Percentiles rank a stretch among this genome's conserved stretches.
These are phyloP conservation scores for Tenthredo mesomela DNA, from an alignment of 2,888 invertebrate genomes.

Conservation along the genomic window DNA sequence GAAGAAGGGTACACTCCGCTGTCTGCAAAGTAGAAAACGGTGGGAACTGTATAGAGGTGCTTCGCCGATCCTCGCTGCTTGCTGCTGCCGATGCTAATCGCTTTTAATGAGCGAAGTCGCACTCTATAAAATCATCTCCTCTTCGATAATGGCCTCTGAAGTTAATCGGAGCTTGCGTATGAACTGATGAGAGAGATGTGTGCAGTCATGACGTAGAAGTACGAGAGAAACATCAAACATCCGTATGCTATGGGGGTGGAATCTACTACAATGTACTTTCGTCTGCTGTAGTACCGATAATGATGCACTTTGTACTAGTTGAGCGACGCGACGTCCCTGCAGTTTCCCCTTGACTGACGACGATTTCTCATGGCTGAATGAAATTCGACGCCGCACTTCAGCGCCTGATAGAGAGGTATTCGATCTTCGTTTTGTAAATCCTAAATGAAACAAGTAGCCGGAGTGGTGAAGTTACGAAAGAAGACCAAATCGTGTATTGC, in stretches of 20 bases:
- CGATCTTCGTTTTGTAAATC: background rate
- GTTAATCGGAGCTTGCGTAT: background rate
- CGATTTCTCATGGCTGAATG: conserved; percentile 8
- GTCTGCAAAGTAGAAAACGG: conserved; percentile 29
- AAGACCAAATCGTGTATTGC: background rate
- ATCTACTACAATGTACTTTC: conserved; percentile 27
- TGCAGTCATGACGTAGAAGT: background rate
- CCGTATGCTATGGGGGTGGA: background rate
- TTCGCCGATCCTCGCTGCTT: background rate
- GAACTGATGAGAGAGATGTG: background rate
- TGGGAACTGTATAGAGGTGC: conserved; percentile 8
- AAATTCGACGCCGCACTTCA: background rate
- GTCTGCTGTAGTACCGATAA: conserved; percentile 33
- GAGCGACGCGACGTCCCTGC: background rate
- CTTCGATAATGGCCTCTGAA: background rate
- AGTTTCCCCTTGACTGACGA: conserved; percentile 36
- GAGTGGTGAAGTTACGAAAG: background rate
- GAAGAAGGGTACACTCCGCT: conserved; percentile 43
- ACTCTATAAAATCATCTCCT: conserved; percentile 22
- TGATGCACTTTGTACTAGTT: conserved; percentile 34
- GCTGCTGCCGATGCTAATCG: conserved; percentile 33
- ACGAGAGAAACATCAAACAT: conserved; percentile 5
- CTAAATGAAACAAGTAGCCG: background rate
- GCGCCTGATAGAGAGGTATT: background rate
- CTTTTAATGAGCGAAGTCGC: conserved; percentile 32